A percentile compares a stretch with the other conserved stretches of the same genome.
These are phyloP conservation scores for Dicranocentrus wangi DNA, from an alignment of 2,888 invertebrate genomes.

Conservation along the genomic window DNA sequence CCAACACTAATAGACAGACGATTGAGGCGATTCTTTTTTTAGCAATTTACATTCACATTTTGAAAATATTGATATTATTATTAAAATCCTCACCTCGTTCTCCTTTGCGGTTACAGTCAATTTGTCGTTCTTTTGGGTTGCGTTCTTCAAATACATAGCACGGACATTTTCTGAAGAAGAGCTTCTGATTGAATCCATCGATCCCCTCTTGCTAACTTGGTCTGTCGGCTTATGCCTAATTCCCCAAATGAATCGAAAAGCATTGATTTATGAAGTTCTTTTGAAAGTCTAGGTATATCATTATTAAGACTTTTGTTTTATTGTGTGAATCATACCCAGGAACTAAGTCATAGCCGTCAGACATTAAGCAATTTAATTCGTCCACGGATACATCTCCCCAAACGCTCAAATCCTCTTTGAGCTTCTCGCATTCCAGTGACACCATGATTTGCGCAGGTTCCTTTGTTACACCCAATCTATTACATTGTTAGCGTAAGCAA, in stretches of 20 bases:
- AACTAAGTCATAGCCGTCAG: too few relatives aligned
- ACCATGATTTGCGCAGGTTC: conserved; percentile 42
- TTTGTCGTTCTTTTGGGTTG: not conserved
- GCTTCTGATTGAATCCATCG: not conserved
- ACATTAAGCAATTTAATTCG: conserved; percentile 35
- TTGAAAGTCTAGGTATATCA: too few relatives aligned
- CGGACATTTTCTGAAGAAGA: not conserved
- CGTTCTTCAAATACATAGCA: not conserved
- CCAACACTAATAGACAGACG: not conserved
- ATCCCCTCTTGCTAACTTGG: too few relatives aligned
- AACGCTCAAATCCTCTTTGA: conserved; percentile 50
- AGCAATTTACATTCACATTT: too few relatives aligned
- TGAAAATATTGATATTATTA: not conserved
- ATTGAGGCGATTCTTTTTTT: too few relatives aligned
- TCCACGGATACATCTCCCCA: conserved; percentile 58
- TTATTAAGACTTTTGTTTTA: too few relatives aligned
- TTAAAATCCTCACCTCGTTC: not conserved
- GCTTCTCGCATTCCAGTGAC: conserved; percentile 29
- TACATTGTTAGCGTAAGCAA: not conserved
- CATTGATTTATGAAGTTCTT: too few relatives aligned
- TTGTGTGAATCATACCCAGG: conserved; percentile 5
- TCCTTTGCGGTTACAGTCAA: not conserved
- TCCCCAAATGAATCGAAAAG: too few relatives aligned
- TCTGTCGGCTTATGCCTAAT: too few relatives aligned
- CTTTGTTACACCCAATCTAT: too few relatives aligned